Percentiles rank a stretch among this genome's conserved stretches.
Conservation (phyloP, 2,797 vertebrate genomes). For the Rachycentron canadum region DNA sequence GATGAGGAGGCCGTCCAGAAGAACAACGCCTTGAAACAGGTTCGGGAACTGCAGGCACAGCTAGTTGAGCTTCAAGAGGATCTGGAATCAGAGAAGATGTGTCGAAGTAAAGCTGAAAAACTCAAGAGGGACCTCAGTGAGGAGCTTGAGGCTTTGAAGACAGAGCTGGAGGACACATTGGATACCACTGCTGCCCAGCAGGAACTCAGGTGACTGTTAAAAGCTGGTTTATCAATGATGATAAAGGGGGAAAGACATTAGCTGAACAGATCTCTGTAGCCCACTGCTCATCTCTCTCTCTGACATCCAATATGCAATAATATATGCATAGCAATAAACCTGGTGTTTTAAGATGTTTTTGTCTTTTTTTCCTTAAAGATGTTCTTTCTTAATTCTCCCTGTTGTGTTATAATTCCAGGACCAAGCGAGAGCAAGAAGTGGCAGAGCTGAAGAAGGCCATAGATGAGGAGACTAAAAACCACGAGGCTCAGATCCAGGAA, state of each 20-base stretch:
- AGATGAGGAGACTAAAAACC: constrained; percentile 95
- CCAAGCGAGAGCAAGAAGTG: constrained; percentile 96
- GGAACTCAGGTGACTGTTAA: constrained; percentile 90
- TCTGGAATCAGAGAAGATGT: constrained; percentile 93
- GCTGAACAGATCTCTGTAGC: not conserved
- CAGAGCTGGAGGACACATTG: constrained; percentile 96
- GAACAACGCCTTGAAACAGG: constrained; percentile 93
- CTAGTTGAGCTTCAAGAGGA: constrained; percentile 96
- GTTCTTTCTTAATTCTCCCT: not conserved
- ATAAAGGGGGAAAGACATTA: not conserved
- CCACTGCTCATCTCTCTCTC: not conserved
- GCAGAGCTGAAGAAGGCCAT: constrained; percentile 97
- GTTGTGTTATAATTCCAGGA: constrained; percentile 77
- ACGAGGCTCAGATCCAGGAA: constrained; percentile 96
- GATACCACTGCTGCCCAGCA: constrained; percentile 98
- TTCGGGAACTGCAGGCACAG: constrained; percentile 96
- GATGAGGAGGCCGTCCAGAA: constrained; percentile 94
- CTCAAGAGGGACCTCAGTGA: constrained; percentile 97
- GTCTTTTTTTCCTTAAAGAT: no score
- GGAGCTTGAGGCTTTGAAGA: constrained; percentile 97
- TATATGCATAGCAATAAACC: not conserved
- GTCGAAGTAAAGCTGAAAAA: constrained; percentile 96
- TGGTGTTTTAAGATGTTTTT: not conserved
- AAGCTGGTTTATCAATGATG: not conserved
- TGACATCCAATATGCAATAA: not conserved